These are phyloP conservation scores for Campopleginae sp. DNA, from an alignment of 2,888 invertebrate genomes.

Conservation along the genomic window DNA sequence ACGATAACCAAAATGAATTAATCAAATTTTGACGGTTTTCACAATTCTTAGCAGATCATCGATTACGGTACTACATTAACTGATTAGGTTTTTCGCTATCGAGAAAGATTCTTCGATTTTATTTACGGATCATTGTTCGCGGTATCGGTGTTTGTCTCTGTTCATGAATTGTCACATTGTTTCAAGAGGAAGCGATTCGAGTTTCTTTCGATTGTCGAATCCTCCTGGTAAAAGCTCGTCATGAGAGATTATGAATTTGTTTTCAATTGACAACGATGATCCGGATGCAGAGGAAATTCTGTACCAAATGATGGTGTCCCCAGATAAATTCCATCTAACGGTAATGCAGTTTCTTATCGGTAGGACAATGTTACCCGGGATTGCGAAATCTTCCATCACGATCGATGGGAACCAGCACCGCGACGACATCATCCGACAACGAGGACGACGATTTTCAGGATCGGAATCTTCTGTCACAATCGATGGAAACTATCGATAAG, in stretches of 20 bases:
- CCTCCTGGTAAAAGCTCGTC: background rate
- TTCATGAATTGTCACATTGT: background rate
- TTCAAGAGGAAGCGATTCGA: background rate
- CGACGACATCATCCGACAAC: background rate
- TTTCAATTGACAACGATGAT: constrained; percentile 30
- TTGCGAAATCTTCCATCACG: constrained; percentile 17
- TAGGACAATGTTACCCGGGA: background rate
- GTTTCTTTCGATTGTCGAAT: background rate
- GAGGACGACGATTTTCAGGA: too few relatives aligned
- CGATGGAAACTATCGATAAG: constrained; percentile 2
- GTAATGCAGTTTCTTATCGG: constrained; percentile 34
- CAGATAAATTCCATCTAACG: background rate
- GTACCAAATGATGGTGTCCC: constrained; percentile 6
- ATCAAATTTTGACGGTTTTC: background rate
- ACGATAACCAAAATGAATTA: background rate
- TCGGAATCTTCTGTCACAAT: constrained; percentile 15
- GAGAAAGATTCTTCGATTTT: background rate
- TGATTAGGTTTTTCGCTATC: background rate
- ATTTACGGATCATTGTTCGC: background rate
- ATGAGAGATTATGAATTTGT: background rate
- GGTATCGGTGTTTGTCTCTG: background rate
- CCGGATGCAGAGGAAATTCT: background rate
- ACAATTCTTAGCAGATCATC: background rate
- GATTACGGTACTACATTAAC: background rate
- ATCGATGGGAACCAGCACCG: background rate